These are phyloP conservation scores for Drosophila setifemur DNA, from an alignment of 1,140 invertebrate species.

Conservation along the genomic window DNA sequence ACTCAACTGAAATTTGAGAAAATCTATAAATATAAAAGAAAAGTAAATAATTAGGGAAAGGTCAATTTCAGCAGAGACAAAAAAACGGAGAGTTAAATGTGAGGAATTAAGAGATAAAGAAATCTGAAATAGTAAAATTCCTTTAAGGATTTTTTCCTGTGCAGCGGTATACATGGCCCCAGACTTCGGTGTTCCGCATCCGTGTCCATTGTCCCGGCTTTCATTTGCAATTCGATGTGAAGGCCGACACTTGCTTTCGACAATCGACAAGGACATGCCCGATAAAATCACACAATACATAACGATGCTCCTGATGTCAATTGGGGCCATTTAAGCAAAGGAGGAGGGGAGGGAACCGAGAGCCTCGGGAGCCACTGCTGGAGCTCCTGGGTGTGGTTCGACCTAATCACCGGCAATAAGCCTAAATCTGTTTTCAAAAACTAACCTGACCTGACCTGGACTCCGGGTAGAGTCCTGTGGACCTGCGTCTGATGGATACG, in stretches of 20 bases:
- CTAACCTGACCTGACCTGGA: slow-evolving; percentile 8
- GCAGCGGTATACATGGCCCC: not conserved
- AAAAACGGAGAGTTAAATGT: no score
- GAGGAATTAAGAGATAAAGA: no score
- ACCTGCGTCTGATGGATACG: slow-evolving; percentile 3
- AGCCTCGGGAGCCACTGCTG: not conserved
- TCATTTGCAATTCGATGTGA: slow-evolving; percentile 27
- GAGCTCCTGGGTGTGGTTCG: not conserved
- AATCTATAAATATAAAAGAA: no score
- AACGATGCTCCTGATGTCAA: slow-evolving; percentile 19
- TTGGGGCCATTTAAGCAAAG: slow-evolving; percentile 28
- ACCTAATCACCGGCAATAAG: slow-evolving; percentile 54
- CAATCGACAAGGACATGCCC: slow-evolving; percentile 11
- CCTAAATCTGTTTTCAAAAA: slow-evolving; percentile 47
- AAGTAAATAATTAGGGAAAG: no score
- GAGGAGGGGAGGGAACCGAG: not conserved
- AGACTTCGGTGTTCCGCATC: no score
- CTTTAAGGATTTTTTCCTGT: not conserved
- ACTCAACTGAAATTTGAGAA: no score
- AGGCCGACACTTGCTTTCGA: slow-evolving; percentile 20
- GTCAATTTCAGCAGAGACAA: no score
- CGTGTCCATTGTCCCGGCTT: not conserved
- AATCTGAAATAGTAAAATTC: no score
- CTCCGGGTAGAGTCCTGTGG: slow-evolving; percentile 1
- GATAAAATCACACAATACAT: slow-evolving; percentile 15